Base-by-base conservation (phyloP, 2,797 vertebrate species). In the Danionella dracula region DNA sequence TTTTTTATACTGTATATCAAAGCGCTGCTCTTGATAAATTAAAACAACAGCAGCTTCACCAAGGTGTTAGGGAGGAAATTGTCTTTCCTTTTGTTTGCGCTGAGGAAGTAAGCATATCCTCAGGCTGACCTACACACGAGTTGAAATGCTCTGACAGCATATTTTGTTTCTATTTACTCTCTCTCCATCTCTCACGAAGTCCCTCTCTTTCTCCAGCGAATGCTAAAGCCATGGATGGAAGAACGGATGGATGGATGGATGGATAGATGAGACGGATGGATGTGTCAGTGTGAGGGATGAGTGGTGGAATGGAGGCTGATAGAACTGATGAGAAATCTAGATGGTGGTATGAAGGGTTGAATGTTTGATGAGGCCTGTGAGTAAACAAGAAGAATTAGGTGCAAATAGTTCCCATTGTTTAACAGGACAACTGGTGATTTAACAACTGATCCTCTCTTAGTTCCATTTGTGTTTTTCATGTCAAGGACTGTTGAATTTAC, bases 31-130 rank as follows among this genome's bases (percentile, higher is more conserved):
- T 37, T 56, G 44, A 49, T 66, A 50, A 65, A 74, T 65, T 66
- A 60, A 48, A 69, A 62, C 63, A 46, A 45, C 21, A 49, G 53
- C 51, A 60, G 51, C 41, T 71, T 68, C 27, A 3, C 61, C 58
- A 45, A 64, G 37, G 8, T 38, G 35, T 16, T 12, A 45, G 31
- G 29, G 45, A 66, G 51, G 50, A 68, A 61, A 73, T 65, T 51
- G 59, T 49, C 63, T 55, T 29, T 57, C 15, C 48, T 53, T 44
- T 73, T 64, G 64, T 67, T 76, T 76, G 67, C 67, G 53, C 45
- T 45, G 61, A 45, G 58, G 23, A 59, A 48, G 49, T 56, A 60
- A 71, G 56, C 74, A 31, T 53, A 70, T 53, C 62, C 63, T 49
- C 65, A 9, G 19, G 56, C 55, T 50, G 54, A 68, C 65, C 54